Evolutionary conservation across 1,140 invertebrate genomes (phyloP).

Genomic region (Phymorhynchus buccinoides): DNA sequence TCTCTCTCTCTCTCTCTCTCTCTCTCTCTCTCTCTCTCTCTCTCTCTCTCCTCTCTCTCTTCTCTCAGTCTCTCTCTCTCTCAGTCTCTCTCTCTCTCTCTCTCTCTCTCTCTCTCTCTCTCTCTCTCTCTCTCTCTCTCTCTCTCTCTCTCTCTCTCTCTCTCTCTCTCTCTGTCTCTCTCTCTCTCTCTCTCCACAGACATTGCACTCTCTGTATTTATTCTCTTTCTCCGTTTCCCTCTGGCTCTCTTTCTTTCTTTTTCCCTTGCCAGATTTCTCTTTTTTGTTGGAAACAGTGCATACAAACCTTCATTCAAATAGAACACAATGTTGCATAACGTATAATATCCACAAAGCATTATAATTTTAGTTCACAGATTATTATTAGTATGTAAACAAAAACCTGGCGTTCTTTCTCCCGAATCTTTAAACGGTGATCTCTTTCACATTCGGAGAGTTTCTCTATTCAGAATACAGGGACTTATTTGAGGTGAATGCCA

Average conservation of each 20-base stretch:
- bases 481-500: too few relatives aligned
- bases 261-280: too few relatives aligned
- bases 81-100: constrained; percentile 14
- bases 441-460: too few relatives aligned
- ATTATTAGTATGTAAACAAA: too few relatives aligned
- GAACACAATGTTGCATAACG: too few relatives aligned
- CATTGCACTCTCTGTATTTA: neutral
- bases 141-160: neutral
- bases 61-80: neutral
- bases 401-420: too few relatives aligned
- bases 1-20: neutral
- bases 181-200: neutral
- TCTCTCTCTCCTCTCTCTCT: neutral
- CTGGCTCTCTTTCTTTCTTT: neutral
- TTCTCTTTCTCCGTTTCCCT: neutral
- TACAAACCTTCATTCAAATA: too few relatives aligned
- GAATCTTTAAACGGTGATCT: too few relatives aligned
- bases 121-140: neutral
- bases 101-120: constrained; percentile 25
- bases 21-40: neutral
- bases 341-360: too few relatives aligned
- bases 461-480: too few relatives aligned
- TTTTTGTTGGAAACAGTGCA: too few relatives aligned
- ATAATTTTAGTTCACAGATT: too few relatives aligned
- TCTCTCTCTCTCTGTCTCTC: neutral